A percentile compares a stretch with the other conserved stretches of the same genome.
phyloP scores from a whole-genome alignment of 1,140 invertebrate species.

The Plutomurus gul region DNA sequence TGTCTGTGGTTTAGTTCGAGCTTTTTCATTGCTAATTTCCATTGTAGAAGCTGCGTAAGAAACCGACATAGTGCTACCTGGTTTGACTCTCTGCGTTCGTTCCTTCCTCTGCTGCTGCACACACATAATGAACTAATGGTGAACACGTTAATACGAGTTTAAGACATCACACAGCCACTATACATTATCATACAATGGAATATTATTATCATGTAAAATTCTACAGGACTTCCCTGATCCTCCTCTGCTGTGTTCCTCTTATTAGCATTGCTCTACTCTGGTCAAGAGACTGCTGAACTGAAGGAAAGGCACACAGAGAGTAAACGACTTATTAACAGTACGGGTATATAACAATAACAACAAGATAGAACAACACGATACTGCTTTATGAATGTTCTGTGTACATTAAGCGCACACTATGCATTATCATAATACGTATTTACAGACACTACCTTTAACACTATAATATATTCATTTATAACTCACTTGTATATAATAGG shows the following conservation, averaged over 20 bases:
- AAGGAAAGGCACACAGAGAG: neutral
- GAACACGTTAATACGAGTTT: too few species aligned
- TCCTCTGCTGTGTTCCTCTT: neutral
- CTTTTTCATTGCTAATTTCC: neutral
- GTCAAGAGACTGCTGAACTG: neutral
- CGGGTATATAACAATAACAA: neutral
- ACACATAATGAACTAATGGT: too few species aligned
- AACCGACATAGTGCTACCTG: neutral
- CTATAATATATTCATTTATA: too few species aligned
- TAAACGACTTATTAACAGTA: neutral
- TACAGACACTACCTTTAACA: too few species aligned
- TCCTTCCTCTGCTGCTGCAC: too few species aligned
- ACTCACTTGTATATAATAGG: too few species aligned
- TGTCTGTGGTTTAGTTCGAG: neutral
- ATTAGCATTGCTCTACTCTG: neutral
- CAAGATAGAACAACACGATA: conserved; percentile 13
- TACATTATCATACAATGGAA: conserved; percentile 17
- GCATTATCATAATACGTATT: conserved; percentile 10
- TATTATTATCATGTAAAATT: neutral
- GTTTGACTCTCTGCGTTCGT: too few species aligned
- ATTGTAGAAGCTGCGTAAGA: neutral
- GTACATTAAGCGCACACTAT: too few species aligned
- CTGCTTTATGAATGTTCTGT: conserved; percentile 1
- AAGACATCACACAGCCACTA: neutral
- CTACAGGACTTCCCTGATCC: conserved; percentile 21